Percentiles rank a stretch among this genome's conserved stretches.
These are phyloP conservation scores for Ispidina lecontei DNA, from an alignment of 2,797 vertebrate species.

Conservation along the genomic window DNA sequence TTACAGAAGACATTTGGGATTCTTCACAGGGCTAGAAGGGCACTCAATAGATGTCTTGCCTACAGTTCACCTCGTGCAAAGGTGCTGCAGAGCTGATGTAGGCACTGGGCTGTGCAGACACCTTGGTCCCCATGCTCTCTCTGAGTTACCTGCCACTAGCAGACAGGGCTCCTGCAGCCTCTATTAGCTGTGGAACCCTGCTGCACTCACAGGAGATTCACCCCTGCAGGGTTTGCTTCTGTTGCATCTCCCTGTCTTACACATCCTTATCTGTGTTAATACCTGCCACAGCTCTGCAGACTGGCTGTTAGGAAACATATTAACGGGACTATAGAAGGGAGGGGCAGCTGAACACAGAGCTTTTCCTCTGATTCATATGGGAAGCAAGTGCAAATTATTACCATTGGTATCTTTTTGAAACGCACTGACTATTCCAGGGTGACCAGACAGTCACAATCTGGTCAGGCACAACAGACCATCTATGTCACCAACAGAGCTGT, in stretches of 20 bases:
- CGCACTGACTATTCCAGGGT: neutral
- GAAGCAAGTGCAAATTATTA: neutral
- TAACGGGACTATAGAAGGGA: neutral
- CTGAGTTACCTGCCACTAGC: neutral
- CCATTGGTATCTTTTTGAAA: neutral
- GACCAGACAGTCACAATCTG: neutral
- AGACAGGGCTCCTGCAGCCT: neutral
- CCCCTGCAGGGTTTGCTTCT: neutral
- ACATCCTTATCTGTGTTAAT: neutral
- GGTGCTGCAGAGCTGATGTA: accelerated
- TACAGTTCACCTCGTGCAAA: neutral
- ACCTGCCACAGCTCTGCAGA: neutral
- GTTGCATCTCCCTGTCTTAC: neutral
- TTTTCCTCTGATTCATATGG: neutral
- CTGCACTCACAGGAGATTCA: accelerated
- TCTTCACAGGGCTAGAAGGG: neutral
- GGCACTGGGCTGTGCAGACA: neutral
- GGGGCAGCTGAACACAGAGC: neutral
- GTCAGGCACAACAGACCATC: neutral
- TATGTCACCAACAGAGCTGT: neutral
- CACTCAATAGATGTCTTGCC: neutral
- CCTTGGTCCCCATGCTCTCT: neutral
- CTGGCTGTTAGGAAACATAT: neutral
- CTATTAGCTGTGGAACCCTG: neutral
- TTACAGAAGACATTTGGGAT: neutral